Evolutionary conservation across 2,888 invertebrate species (phyloP), one percentile per base, ranked within the genome.

Genomic region (Agrochola litura): DNA sequence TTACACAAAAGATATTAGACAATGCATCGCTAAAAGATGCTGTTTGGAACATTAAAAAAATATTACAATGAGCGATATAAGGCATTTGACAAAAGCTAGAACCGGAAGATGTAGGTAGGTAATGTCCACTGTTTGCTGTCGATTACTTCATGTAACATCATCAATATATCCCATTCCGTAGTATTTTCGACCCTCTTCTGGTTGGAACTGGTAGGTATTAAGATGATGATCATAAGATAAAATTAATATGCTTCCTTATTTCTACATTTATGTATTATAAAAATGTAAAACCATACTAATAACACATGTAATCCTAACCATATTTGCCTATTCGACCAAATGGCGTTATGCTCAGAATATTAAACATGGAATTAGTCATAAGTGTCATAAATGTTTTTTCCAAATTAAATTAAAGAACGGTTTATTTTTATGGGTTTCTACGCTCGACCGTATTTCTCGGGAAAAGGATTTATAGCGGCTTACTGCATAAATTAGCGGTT

Each of bases 341-440:
- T 61, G 49, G 54, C 49, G 22, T 37, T 56, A 37, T 64, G 58
- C 37, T 58, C 30, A 68, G 67, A 82, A 79, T 68, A 82, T 37
- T 82, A 64, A 79, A 64, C 19, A 58, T 16, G 37, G 22, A 64
- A 64, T 64, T 52, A 25, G 43, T 58, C 41, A 63, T 75, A 67
- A 37, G 22, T 2, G 61, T 49, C 82, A 30, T 56, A 76, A 56
- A 46, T 56, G 16, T 56, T 82, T 76, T 46, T 82, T 46, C 74
- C 76, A 54, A 14, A 68, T 69, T 41, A 54, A 22, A 76, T 68
- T 22, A 77, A 69, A 83, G n/a, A 80, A 66, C 69, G 41, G 46
- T 43, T 66, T 41, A 12, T 54, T 49, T 68, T 41, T n/a, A 22
- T 83, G 79, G 80, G 80, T 83, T 81, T 81, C 65, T 77, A 82